phyloP scores from a whole-genome alignment of 2,888 invertebrate species.

The Asteroscopus sphinx region DNA sequence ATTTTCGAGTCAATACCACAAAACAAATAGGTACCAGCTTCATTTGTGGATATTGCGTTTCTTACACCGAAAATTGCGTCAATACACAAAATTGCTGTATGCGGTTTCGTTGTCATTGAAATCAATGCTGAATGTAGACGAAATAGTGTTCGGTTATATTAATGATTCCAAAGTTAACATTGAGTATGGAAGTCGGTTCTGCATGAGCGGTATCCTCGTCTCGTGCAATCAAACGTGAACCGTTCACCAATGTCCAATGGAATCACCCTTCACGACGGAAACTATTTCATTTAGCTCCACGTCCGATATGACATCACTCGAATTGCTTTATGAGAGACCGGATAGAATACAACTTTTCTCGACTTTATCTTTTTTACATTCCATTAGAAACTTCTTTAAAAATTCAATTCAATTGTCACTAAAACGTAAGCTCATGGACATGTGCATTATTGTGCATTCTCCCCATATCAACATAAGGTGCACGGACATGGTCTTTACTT shows the following conservation, averaged over 20 bases:
- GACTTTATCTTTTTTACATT: constrained; percentile 19
- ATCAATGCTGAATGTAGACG: constrained; percentile 35
- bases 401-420: too few relatives aligned
- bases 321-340: constrained; percentile 50
- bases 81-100: constrained; percentile 31
- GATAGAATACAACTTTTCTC: constrained; percentile 31
- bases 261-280: constrained; percentile 72
- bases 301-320: constrained; percentile 55
- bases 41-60: constrained; percentile 19
- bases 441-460: too few relatives aligned
- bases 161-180: constrained; percentile 46
- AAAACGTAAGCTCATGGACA: too few relatives aligned
- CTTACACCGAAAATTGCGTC: constrained; percentile 26
- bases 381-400: constrained; percentile 17
- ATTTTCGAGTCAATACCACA: constrained; percentile 23
- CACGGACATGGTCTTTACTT: too few relatives aligned
- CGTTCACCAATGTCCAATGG: constrained; percentile 73
- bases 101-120: constrained; percentile 49
- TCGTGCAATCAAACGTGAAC: constrained; percentile 82
- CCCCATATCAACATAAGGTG: too few relatives aligned
- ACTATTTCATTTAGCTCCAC: constrained; percentile 63
- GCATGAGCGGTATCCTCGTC: constrained; percentile 81
- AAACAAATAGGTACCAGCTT: constrained; percentile 18
- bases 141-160: constrained; percentile 37
- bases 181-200: constrained; percentile 67